A percentile compares a stretch with the other conserved stretches of the same genome.
Evolutionary conservation across 2,797 vertebrate genomes (phyloP).

Genomic region (Hylomyscus alleni): DNA sequence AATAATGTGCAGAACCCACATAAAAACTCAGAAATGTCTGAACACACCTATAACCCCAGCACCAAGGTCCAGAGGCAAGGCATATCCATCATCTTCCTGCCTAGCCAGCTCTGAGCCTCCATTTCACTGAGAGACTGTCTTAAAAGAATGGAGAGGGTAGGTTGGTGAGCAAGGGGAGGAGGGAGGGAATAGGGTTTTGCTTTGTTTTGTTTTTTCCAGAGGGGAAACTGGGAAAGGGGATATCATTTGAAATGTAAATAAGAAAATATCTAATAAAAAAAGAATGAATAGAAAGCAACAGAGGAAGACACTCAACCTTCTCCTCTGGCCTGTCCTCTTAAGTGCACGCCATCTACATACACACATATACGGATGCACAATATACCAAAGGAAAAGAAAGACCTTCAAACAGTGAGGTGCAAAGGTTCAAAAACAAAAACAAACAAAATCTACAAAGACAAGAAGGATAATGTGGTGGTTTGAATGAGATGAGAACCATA

Average conservation of each 20-base stretch:
- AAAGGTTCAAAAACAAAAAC: not conserved
- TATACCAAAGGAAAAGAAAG: not conserved
- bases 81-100: not conserved
- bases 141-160: not conserved
- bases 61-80: not conserved
- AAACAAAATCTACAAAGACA: not conserved
- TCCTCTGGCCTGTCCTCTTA: not conserved
- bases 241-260: no score
- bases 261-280: no score
- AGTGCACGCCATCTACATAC: not conserved
- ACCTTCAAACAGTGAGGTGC: not conserved
- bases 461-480: not conserved
- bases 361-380: not conserved
- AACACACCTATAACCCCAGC: not conserved
- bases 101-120: not conserved
- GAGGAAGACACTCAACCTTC: not conserved
- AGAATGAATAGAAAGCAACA: not conserved
- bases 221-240: no score
- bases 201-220: no score
- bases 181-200: no score
- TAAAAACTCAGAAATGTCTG: not conserved
- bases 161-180: no score
- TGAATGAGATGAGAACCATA: not conserved
- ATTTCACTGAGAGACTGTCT: not conserved
- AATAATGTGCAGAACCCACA: not conserved